These are phyloP conservation scores for Hyles vespertilio DNA, from an alignment of 1,140 invertebrate genomes.

Conservation along the genomic window DNA sequence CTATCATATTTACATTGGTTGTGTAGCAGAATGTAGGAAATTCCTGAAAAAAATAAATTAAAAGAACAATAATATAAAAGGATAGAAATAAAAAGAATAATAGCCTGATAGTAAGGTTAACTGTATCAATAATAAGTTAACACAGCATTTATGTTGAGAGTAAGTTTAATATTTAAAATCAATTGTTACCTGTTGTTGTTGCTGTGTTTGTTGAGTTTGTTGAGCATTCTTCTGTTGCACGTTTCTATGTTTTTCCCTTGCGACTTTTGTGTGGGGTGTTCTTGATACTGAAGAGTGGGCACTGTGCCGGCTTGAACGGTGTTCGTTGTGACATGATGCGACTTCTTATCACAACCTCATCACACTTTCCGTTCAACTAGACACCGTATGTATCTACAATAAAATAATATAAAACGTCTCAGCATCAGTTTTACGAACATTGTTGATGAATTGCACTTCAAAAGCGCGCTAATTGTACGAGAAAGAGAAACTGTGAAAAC, in stretches of 20 bases:
- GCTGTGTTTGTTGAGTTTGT: slow-evolving; percentile 55
- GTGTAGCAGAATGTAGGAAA: slow-evolving; percentile 82
- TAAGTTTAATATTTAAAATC: no score
- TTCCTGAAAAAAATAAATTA: slow-evolving; percentile 58
- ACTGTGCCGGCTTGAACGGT: slow-evolving; percentile 69
- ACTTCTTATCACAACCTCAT: slow-evolving; percentile 27
- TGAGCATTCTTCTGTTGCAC: slow-evolving; percentile 68
- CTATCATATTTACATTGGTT: slow-evolving; percentile 81
- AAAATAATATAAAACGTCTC: slow-evolving; percentile 10
- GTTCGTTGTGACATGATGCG: slow-evolving; percentile 69
- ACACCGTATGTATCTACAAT: slow-evolving; percentile 24
- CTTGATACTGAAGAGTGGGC: slow-evolving; percentile 72
- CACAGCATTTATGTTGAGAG: no score
- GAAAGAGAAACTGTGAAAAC: slow-evolving; percentile 68
- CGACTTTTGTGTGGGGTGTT: slow-evolving; percentile 67
- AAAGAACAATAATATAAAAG: no score
- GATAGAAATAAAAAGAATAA: no score
- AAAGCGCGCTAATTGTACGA: slow-evolving; percentile 63
- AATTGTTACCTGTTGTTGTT: slow-evolving; percentile 41
- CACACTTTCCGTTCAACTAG: slow-evolving; percentile 18
- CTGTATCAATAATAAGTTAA: no score
- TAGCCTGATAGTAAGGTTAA: no score
- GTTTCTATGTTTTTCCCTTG: slow-evolving; percentile 74
- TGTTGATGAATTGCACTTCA: slow-evolving; percentile 22
- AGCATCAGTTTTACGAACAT: neutral